Percentiles rank a stretch among this genome's conserved stretches.
Conservation (phyloP, 2,888 invertebrate genomes). For the Sisyra nigra region DNA sequence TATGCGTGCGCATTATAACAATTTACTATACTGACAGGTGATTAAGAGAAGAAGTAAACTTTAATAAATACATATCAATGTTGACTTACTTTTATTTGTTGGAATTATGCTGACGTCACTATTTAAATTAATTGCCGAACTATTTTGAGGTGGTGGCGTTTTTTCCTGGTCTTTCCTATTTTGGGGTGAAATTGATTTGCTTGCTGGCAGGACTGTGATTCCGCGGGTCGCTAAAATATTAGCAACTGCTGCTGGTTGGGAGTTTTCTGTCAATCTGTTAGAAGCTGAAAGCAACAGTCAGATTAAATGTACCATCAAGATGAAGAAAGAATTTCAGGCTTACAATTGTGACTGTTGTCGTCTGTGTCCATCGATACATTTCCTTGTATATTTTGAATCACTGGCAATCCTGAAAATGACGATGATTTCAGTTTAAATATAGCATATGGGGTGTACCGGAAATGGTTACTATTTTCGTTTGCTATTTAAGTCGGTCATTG, state of each 20-base stretch:
- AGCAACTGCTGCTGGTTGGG: slow-evolving; percentile 50
- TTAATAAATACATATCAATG: background rate
- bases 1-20: too few relatives aligned
- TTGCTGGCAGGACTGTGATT: slow-evolving; percentile 57
- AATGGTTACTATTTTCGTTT: too few relatives aligned
- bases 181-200: slow-evolving; percentile 25
- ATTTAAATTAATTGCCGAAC: slow-evolving; percentile 35
- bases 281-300: slow-evolving; percentile 29
- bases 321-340: slow-evolving; percentile 33
- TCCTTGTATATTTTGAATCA: slow-evolving; percentile 61
- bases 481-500: too few relatives aligned
- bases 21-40: too few relatives aligned
- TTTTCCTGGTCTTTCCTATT: slow-evolving; percentile 20
- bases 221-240: slow-evolving; percentile 61
- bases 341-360: too few relatives aligned
- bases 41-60: too few relatives aligned
- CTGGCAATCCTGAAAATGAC: slow-evolving; percentile 31
- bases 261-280: slow-evolving; percentile 15
- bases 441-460: background rate
- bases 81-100: slow-evolving; percentile 17
- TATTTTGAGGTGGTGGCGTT: slow-evolving; percentile 24
- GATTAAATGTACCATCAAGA: slow-evolving; percentile 55
- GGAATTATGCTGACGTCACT: slow-evolving; percentile 45
- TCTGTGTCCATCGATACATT: slow-evolving; percentile 11
- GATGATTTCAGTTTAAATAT: background rate